These are phyloP conservation scores for Myocastor coypus DNA, from an alignment of 2,113 vertebrate species.

Conservation along the genomic window DNA sequence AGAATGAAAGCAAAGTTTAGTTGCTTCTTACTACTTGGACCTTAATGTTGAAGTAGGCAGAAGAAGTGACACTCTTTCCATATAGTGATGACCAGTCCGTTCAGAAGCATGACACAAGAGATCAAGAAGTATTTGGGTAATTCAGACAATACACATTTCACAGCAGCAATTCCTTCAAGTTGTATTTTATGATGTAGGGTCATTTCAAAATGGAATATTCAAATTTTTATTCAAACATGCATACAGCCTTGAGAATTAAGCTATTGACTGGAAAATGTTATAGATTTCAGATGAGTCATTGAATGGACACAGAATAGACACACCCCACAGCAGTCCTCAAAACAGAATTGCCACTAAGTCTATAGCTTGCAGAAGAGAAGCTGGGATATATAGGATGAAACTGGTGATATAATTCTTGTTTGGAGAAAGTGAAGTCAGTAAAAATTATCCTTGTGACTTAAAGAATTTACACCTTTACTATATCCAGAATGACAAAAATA, in stretches of 20 bases:
- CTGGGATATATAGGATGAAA: not conserved
- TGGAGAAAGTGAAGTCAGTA: not conserved
- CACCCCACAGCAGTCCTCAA: not conserved
- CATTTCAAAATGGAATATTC: not conserved
- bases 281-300: not conserved
- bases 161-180: not conserved
- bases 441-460: not conserved
- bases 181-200: not conserved
- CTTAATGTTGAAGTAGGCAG: not conserved
- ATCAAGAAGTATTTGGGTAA: not conserved
- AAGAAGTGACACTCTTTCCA: not conserved
- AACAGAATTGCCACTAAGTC: not conserved
- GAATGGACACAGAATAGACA: not conserved
- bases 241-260: not conserved
- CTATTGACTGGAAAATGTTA: not conserved
- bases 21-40: not conserved
- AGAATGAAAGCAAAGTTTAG: not conserved
- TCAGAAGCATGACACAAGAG: not conserved
- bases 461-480: not conserved
- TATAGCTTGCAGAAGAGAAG: not conserved
- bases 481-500: not conserved
- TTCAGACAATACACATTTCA: not conserved
- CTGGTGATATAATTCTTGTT: not conserved
- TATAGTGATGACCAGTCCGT: not conserved
- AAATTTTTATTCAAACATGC: not conserved